A percentile compares a stretch with the other conserved stretches of the same genome.
Evolutionary conservation across 2,888 invertebrate genomes (phyloP).

Genomic region (Drosophila macrospina): DNA sequence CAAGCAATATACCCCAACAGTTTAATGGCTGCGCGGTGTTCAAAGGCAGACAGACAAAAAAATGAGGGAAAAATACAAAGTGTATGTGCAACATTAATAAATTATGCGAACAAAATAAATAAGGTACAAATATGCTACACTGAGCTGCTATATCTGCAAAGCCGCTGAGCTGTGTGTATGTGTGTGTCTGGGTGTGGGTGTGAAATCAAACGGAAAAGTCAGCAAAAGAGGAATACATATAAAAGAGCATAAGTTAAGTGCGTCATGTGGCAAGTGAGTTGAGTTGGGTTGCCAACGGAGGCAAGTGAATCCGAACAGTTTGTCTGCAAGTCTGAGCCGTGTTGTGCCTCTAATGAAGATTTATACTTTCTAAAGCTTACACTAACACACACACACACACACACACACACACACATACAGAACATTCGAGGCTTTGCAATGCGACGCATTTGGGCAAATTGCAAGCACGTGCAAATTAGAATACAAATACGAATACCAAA

Average conservation of each 20-base stretch:
- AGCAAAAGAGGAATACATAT: conserved; percentile 58
- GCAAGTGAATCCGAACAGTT: conserved; percentile 27
- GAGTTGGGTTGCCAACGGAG: conserved; percentile 8
- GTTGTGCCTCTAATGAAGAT: conserved; percentile 72
- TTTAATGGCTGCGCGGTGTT: conserved; percentile 7
- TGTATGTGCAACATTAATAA: conserved; percentile 64
- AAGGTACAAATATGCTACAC: conserved; percentile 70
- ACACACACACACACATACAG: conserved; percentile 19
- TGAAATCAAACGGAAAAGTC: conserved; percentile 76
- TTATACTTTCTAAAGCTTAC: conserved; percentile 55
- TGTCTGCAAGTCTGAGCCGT: conserved; percentile 10
- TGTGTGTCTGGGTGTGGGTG: conserved; percentile 29
- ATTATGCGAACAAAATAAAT: conserved; percentile 74
- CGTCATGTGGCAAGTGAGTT: conserved; percentile 48
- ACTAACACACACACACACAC: conserved; percentile 6
- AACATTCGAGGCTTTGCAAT: conserved; percentile 37
- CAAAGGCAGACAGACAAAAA: conserved; percentile 10
- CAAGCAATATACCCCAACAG: conserved; percentile 2
- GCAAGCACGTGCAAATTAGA: conserved; percentile 81
- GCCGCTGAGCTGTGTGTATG: conserved; percentile 45
- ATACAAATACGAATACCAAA: conserved; percentile 47
- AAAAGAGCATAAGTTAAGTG: conserved; percentile 76
- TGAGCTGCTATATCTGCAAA: conserved; percentile 51
- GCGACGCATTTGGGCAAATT: conserved; percentile 62
- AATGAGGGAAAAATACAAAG: conserved; percentile 12